Base-by-base conservation (phyloP, 2,113 vertebrate genomes). In the Benitochromis conjunctus region DNA sequence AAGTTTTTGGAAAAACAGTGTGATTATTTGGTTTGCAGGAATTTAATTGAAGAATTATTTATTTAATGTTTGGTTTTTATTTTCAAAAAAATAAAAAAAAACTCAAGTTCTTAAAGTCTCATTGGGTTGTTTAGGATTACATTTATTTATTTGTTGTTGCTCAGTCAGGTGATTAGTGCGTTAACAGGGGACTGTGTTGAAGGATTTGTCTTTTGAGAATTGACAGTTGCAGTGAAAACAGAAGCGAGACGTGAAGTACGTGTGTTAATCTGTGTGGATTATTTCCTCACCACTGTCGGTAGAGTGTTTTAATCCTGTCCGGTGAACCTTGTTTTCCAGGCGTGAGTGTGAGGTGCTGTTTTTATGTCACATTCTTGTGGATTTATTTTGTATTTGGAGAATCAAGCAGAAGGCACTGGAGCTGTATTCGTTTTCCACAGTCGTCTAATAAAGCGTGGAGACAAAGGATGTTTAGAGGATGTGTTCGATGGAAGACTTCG, bases 141-240 rank as follows among this genome's bases (percentile, higher is more conserved):
- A 0, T 57, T 54, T 9, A 10, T 31, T 51, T 26, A 21, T 87
- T 79, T 34, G 90, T 95, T 93, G 93, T 95, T 93, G 94, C 92
- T 94, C 92, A 36, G 60, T 81, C 60, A 46, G 81, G 82, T 16
- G 62, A 53, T 76, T 53, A 76, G 43, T 31, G 24, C 16, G 43
- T 74, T 48, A 53, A 76, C 53, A 53, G 6, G 6, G 71, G 6
- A 76, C 10, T 76, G 66, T 48, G 71, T 53, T 76, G 71, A 76
- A 76, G 10, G 71, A 53, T 29, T 83, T 93, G 88, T 83, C 83
- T 9, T 88, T 92, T 86, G 60, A 87, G 77, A 86, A 89, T 84
- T 91, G 82, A 29, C 13, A 80, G 94, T 95, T 96, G 95, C 93
- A 48, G 95, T 95, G 94, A 90, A 53, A 79, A 81, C 58, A 79